Evolutionary conservation across 2,888 invertebrate genomes (phyloP).

Genomic region (Nasonovia ribisnigri): DNA sequence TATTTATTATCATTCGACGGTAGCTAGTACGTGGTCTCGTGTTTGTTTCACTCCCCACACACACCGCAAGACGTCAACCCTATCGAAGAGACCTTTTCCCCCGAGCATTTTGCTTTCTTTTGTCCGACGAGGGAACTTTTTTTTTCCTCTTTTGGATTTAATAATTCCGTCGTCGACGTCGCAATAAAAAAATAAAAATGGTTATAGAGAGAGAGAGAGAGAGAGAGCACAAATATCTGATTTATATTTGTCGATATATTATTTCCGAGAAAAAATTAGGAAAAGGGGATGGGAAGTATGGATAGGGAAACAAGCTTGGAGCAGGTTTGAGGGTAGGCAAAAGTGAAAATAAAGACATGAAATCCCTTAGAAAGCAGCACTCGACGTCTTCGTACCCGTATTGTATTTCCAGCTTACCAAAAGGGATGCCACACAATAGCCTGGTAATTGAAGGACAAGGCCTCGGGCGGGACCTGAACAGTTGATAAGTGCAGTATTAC

Average conservation of each 20-base stretch:
- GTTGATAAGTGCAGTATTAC: slow-evolving; percentile 49
- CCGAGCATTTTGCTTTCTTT: slow-evolving; percentile 63
- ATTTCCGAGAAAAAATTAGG: slow-evolving; percentile 45
- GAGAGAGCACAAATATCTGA: slow-evolving; percentile 47
- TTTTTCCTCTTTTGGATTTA: slow-evolving; percentile 49
- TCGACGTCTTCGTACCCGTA: slow-evolving; percentile 51
- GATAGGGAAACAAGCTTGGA: slow-evolving; percentile 7
- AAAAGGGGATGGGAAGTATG: neutral
- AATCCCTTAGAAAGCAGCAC: slow-evolving; percentile 53
- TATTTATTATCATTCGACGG: slow-evolving; percentile 64
- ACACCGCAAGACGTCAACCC: slow-evolving; percentile 63
- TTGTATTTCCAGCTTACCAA: slow-evolving; percentile 41
- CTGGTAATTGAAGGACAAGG: slow-evolving; percentile 51
- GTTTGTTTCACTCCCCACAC: slow-evolving; percentile 62
- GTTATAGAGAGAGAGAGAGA: slow-evolving; percentile 25
- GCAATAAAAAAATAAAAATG: slow-evolving; percentile 51
- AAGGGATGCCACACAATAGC: slow-evolving; percentile 40
- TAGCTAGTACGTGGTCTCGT: slow-evolving; percentile 22
- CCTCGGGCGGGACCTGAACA: slow-evolving; percentile 29
- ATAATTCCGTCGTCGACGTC: slow-evolving; percentile 57
- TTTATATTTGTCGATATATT: slow-evolving; percentile 64
- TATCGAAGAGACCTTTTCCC: slow-evolving; percentile 62
- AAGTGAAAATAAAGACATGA: slow-evolving; percentile 41
- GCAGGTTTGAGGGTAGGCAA: slow-evolving; percentile 26
- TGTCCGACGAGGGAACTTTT: slow-evolving; percentile 57